phyloP scores from a whole-genome alignment of 2,113 vertebrate species.

The Orycteropus afer region DNA sequence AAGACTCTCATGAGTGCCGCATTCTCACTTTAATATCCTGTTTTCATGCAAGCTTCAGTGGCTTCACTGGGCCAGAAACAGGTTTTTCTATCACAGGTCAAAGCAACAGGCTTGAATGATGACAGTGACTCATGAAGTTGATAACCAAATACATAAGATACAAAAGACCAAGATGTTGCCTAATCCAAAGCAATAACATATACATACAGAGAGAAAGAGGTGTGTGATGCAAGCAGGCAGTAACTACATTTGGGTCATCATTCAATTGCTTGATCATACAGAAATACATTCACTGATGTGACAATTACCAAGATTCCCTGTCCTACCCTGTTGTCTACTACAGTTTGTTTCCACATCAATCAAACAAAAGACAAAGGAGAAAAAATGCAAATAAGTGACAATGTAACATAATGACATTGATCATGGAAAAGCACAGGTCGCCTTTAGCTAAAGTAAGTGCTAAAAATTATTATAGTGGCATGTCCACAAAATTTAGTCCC shows the following conservation, averaged over 20 bases:
- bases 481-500: constrained; percentile 47
- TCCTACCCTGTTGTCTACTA: not conserved
- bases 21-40: not conserved
- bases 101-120: not conserved
- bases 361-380: constrained; percentile 41
- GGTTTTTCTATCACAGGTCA: not conserved
- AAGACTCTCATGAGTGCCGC: not conserved
- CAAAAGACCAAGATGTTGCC: not conserved
- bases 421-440: not conserved
- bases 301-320: constrained; percentile 3
- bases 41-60: not conserved
- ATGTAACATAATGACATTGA: not conserved
- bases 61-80: constrained; percentile 4
- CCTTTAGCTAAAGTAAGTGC: constrained; percentile 32
- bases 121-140: not conserved
- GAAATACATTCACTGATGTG: constrained; percentile 15
- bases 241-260: not conserved
- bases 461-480: not conserved
- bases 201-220: not conserved
- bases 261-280: not conserved
- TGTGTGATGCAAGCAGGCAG: no score
- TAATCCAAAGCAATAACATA: constrained; percentile 26
- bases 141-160: not conserved
- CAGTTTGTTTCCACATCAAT: not conserved
- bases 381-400: not conserved